Evolutionary conservation across 2,797 vertebrate genomes (phyloP).

Genomic region (Cichlasoma orientale): DNA sequence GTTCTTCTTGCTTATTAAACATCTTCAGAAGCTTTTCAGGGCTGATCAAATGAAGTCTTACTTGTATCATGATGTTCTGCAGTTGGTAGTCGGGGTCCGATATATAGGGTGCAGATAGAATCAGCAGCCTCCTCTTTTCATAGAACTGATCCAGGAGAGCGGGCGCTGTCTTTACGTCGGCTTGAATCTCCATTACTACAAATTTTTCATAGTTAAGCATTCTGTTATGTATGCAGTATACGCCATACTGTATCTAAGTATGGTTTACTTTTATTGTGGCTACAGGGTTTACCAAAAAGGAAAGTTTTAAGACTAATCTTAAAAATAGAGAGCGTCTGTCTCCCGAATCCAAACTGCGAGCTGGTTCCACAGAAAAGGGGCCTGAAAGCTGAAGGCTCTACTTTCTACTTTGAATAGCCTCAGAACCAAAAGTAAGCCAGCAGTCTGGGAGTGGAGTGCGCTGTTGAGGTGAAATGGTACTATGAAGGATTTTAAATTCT

Average conservation of each 20-base stretch:
- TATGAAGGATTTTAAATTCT: too few relatives aligned
- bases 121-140: slow-evolving; percentile 89
- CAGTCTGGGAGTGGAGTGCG: too few relatives aligned
- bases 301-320: too few relatives aligned
- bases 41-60: slow-evolving; percentile 49
- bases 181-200: slow-evolving; percentile 90
- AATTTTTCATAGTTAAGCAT: slow-evolving; percentile 2
- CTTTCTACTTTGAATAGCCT: too few relatives aligned
- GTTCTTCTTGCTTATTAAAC: background rate
- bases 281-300: too few relatives aligned
- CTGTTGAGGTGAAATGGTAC: too few relatives aligned
- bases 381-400: too few relatives aligned
- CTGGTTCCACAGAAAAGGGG: too few relatives aligned
- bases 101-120: slow-evolving; percentile 88
- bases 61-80: slow-evolving; percentile 93
- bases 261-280: background rate
- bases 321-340: too few relatives aligned
- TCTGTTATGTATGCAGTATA: background rate
- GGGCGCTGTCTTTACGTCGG: slow-evolving; percentile 83
- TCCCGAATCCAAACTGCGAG: too few relatives aligned
- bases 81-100: slow-evolving; percentile 89
- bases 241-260: background rate
- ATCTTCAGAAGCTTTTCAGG: background rate
- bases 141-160: slow-evolving; percentile 94
- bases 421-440: too few relatives aligned